These are phyloP conservation scores for Callospermophilus lateralis DNA, from an alignment of 2,113 vertebrate genomes.

Conservation along the genomic window DNA sequence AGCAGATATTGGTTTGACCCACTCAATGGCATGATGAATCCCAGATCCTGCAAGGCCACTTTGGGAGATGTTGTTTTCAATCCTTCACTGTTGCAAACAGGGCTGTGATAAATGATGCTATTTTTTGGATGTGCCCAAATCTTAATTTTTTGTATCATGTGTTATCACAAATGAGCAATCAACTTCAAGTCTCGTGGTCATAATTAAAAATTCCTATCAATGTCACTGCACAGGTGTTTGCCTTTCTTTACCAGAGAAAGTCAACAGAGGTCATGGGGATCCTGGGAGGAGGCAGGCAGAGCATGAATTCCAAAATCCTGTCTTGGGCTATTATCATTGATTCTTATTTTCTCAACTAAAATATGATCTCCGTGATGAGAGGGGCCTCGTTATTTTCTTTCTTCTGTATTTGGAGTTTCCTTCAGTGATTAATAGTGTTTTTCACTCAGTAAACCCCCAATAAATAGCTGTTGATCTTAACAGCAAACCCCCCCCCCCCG, in stretches of 20 bases:
- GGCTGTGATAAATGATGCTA: background rate
- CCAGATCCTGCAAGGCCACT: background rate
- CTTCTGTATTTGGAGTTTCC: background rate
- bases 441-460: background rate
- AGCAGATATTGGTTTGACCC: background rate
- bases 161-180: constrained; percentile 9
- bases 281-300: background rate
- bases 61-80: background rate
- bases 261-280: background rate
- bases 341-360: background rate
- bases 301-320: background rate
- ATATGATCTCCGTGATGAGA: background rate
- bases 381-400: background rate
- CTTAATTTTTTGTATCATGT: background rate
- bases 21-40: background rate
- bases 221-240: background rate
- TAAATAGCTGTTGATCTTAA: background rate
- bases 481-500: fast-evolving
- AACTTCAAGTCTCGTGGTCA: background rate
- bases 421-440: background rate
- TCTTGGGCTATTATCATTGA: background rate
- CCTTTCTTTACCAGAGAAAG: background rate
- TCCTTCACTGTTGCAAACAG: background rate
- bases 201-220: background rate
- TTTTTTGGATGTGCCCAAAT: background rate